Evolutionary conservation across 2,797 vertebrate species (phyloP).

Genomic region (Cuniculus paca): DNA sequence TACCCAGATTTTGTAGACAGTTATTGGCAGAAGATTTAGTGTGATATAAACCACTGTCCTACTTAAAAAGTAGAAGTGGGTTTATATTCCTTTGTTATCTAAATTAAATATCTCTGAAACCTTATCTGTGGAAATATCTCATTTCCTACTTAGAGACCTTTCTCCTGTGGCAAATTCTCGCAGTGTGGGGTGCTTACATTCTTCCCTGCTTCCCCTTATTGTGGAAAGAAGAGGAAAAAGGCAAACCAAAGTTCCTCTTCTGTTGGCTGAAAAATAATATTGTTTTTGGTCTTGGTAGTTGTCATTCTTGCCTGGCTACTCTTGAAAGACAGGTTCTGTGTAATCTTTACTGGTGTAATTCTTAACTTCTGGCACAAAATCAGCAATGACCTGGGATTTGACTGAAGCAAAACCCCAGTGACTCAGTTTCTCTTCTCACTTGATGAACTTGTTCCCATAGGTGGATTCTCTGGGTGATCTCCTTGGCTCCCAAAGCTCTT

Average conservation of each 20-base stretch:
- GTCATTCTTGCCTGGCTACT: not conserved
- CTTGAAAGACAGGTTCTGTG: not conserved
- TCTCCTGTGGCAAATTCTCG: not conserved
- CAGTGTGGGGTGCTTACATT: not conserved
- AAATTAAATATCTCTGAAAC: conserved; percentile 43
- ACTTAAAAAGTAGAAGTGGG: not conserved
- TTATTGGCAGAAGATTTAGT: not conserved
- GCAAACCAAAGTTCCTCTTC: not conserved
- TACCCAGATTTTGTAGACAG: not conserved
- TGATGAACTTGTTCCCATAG: not conserved
- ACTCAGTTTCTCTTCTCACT: not conserved
- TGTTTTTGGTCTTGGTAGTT: not conserved
- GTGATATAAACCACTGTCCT: not conserved
- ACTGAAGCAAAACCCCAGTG: not conserved
- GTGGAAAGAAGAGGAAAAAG: not conserved
- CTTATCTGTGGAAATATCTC: not conserved
- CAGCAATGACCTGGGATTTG: not conserved
- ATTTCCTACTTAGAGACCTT: not conserved
- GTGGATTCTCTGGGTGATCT: not conserved
- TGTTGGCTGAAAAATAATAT: not conserved
- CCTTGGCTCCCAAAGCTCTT: not conserved
- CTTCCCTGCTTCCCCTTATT: not conserved
- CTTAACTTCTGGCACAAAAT: not conserved
- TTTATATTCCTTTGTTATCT: conserved; percentile 30
- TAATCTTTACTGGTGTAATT: not conserved